phyloP scores from a whole-genome alignment of 1,140 invertebrate species.

The Pseudachorutes palmiensis region DNA sequence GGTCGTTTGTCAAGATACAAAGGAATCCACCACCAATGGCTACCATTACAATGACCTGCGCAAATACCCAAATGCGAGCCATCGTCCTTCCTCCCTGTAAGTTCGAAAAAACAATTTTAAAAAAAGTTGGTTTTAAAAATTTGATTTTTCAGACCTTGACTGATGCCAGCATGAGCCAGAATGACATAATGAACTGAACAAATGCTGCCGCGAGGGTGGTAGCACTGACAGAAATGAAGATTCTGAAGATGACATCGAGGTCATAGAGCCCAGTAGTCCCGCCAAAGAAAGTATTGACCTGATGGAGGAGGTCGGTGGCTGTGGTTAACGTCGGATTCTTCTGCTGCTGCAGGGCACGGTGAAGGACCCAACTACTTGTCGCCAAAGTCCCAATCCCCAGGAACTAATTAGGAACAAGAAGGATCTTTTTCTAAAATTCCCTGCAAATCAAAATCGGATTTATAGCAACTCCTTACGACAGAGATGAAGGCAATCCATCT shows the following conservation, averaged over 20 bases:
- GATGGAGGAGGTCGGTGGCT: slow-evolving; percentile 26
- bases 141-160: slow-evolving; percentile 19
- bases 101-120: neutral
- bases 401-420: slow-evolving; percentile 8
- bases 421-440: too few relatives aligned
- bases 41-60: slow-evolving; percentile 19
- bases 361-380: slow-evolving; percentile 31
- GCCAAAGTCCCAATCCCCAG: slow-evolving; percentile 21
- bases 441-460: neutral
- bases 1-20: slow-evolving; percentile 33
- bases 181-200: slow-evolving; percentile 34
- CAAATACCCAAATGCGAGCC: slow-evolving; percentile 27
- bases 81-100: slow-evolving; percentile 19
- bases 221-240: slow-evolving; percentile 21
- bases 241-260: slow-evolving; percentile 33
- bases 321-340: slow-evolving; percentile 33
- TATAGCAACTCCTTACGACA: slow-evolving; percentile 9
- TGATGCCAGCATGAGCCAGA: slow-evolving; percentile 33
- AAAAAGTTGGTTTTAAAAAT: neutral
- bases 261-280: slow-evolving; percentile 35
- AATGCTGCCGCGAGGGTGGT: slow-evolving; percentile 22
- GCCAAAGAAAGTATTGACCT: slow-evolving; percentile 36
- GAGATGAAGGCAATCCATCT: slow-evolving; percentile 28
- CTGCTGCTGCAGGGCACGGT: slow-evolving; percentile 30
- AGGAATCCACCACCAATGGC: slow-evolving; percentile 28